Conservation (phyloP, 2,797 vertebrate genomes). For the Coranthus polyacanthus region DNA sequence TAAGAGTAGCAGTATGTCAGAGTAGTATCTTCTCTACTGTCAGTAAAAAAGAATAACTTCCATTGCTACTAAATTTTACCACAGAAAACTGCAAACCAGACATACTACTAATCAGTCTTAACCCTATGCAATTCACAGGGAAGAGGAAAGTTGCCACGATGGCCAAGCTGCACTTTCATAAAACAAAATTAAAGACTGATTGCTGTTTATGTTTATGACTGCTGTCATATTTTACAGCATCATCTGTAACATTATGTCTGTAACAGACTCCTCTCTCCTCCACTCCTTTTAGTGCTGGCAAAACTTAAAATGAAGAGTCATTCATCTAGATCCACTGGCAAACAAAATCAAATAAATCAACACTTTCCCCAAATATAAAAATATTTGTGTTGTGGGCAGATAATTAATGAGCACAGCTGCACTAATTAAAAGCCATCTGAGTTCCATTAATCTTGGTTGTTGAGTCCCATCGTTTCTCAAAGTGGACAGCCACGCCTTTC, state of each 20-base stretch:
- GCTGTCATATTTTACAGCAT: conserved; percentile 44
- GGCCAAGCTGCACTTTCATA: background rate
- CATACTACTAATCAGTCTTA: no score
- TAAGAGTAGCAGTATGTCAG: no score
- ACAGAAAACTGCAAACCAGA: no score
- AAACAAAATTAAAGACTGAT: background rate
- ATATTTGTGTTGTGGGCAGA: conserved; percentile 98
- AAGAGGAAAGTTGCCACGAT: background rate
- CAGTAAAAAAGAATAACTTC: no score
- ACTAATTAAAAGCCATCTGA: conserved; percentile 99
- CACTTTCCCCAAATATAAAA: conserved; percentile 99
- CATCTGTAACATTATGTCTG: conserved; percentile 39
- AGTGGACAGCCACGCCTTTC: conserved; percentile 88
- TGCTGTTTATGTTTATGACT: conserved; percentile 19
- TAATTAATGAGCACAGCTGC: conserved; percentile 99
- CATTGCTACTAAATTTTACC: no score
- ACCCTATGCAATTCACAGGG: no score
- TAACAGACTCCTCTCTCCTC: conserved; percentile 57
- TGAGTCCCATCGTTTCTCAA: conserved; percentile 88
- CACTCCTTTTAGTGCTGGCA: conserved; percentile 82
- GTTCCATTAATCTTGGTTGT: conserved; percentile 99
- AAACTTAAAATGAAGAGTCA: conserved; percentile 92
- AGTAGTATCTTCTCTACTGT: no score
- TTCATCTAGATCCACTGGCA: conserved; percentile 97
- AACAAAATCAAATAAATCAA: conserved; percentile 99